Conservation (phyloP, 1,140 invertebrate species). For the Lepidurus apus region DNA sequence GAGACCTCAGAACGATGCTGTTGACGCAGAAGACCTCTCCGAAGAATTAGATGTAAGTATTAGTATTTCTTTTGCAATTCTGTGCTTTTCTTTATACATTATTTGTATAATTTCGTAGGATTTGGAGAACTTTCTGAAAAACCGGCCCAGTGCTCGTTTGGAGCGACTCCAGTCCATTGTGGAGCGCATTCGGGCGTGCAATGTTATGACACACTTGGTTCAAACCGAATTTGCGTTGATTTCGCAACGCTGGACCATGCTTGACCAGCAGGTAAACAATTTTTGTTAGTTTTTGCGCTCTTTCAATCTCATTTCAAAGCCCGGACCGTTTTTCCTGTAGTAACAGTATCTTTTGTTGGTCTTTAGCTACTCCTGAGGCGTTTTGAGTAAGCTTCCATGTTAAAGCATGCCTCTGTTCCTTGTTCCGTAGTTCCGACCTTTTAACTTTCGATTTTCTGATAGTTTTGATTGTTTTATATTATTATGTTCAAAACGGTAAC, state of each 20-base stretch:
- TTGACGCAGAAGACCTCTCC: conserved; percentile 90
- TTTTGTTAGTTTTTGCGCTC: background rate
- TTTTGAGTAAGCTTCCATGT: conserved; percentile 19
- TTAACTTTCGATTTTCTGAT: background rate
- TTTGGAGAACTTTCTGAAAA: conserved; percentile 74
- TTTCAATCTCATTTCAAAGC: no score
- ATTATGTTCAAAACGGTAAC: conserved; percentile 23
- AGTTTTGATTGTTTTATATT: background rate
- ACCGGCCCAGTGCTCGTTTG: conserved; percentile 65
- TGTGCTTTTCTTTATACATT: conserved; percentile 34
- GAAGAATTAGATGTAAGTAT: conserved; percentile 76
- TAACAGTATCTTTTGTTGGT: background rate
- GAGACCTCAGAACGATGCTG: conserved; percentile 61
- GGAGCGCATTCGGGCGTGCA: conserved; percentile 62
- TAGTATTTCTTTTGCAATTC: conserved; percentile 26
- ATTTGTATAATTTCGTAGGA: conserved; percentile 51
- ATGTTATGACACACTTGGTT: conserved; percentile 67
- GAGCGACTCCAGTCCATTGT: conserved; percentile 70
- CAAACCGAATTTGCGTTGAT: conserved; percentile 62
- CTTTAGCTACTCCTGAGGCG: background rate
- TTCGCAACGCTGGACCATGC: conserved; percentile 58
- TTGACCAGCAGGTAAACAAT: conserved; percentile 57
- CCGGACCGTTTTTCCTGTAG: background rate
- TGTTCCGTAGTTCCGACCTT: background rate
- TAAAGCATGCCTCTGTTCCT: background rate